Evolutionary conservation across 2,888 invertebrate species (phyloP), one percentile per base, ranked within the genome.

Genomic region (Iselma pallidipennis): DNA sequence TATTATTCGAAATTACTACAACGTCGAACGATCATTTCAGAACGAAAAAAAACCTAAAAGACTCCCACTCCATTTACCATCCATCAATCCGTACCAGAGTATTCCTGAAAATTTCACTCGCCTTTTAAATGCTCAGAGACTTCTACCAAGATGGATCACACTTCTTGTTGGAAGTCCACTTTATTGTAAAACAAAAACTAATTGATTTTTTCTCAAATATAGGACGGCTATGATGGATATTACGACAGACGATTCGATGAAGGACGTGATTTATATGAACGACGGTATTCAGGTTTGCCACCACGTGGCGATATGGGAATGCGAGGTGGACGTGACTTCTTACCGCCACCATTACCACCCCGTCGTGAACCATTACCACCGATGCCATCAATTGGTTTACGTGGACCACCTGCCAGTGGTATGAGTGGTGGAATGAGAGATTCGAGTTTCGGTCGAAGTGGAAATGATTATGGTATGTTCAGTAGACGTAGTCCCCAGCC

Each of bases 401-500:
- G 82, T 53, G 82, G 82, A 67, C 88, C 89, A 75, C 86, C 91
- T 75, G 84, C 87, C 1, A 84, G 86, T 66, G 83, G 86, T 81
- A 83, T 87, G 66, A 83, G 87, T 81, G 85, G 88, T 74, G 85
- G 91, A 71, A 87, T 90, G 86, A 86, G 90, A 54, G 86, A 86
- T 66, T 81, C 84, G 23, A 83, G 88, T 84, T 82, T 84, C 81
- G 82, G 88, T 83, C 84, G 85, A 59, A 81, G 84, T 31, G 81
- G 83, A 74, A 77, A 79, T 63, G 86, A 92, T 80, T 92, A 92
- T 81, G 86, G 89, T 72, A 91, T 93, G 90, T 93, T 91, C 83
- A 93, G 91, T 82, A 86, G 94, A 70, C 85, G 93, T 74, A 91
- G 92, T 71, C 92, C 92, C 72, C 92, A 93, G 72, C 91, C 92